Evolutionary conservation across 1,140 invertebrate genomes (phyloP).

Genomic region (Scaptomyza montana): DNA sequence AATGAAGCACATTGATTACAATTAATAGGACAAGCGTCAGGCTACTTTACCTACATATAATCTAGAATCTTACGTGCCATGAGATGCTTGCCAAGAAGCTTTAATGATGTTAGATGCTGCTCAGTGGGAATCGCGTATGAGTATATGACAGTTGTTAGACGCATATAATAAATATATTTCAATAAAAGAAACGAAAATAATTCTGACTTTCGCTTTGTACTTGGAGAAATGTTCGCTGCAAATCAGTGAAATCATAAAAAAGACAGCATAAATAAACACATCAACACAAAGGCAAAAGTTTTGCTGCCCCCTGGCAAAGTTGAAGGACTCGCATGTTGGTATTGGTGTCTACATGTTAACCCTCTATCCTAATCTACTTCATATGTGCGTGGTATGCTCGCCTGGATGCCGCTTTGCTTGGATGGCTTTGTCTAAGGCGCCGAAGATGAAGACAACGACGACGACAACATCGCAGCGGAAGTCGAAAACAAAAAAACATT

Average conservation of each 20-base stretch:
- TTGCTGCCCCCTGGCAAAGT: slow-evolving; percentile 40
- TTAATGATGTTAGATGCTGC: background rate
- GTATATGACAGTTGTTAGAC: background rate
- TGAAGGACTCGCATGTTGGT: slow-evolving; percentile 6
- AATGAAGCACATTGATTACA: too few relatives aligned
- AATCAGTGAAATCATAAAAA: slow-evolving; percentile 65
- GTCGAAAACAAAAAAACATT: slow-evolving; percentile 63
- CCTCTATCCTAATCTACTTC: slow-evolving; percentile 30
- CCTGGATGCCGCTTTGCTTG: slow-evolving; percentile 30
- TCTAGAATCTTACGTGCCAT: too few relatives aligned
- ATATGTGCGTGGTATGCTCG: slow-evolving; percentile 42
- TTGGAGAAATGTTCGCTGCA: slow-evolving; percentile 31
- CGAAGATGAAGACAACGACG: slow-evolving; percentile 30
- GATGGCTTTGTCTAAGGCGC: slow-evolving; percentile 34
- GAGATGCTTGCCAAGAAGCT: too few relatives aligned
- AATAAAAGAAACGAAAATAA: slow-evolving; percentile 8
- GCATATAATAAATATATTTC: slow-evolving; percentile 12
- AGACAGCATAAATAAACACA: slow-evolving; percentile 74
- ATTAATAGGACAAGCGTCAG: too few relatives aligned
- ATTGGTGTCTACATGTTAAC: slow-evolving; percentile 3
- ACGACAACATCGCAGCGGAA: slow-evolving; percentile 51
- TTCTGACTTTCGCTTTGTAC: slow-evolving; percentile 2
- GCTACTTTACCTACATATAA: too few relatives aligned
- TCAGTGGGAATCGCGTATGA: background rate
- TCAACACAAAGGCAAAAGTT: slow-evolving; percentile 77